phyloP scores from a whole-genome alignment of 2,797 vertebrate genomes.

The Knipowitschia caucasica region DNA sequence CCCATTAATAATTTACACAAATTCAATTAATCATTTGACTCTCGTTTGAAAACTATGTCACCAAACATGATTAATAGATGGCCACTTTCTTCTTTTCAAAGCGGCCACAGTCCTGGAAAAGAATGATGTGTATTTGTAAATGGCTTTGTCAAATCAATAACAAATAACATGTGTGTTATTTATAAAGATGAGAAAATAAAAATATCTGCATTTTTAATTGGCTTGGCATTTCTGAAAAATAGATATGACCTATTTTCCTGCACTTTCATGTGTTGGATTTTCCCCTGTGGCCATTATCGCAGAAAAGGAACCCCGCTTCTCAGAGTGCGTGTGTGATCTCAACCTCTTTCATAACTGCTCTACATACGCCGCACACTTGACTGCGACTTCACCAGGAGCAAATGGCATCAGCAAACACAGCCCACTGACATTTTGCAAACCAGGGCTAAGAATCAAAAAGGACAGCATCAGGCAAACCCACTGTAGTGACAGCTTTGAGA shows the following conservation, averaged over 20 bases:
- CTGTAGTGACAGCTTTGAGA: not conserved
- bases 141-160: slow-evolving; percentile 74
- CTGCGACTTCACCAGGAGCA: slow-evolving; percentile 49
- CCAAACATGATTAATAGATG: slow-evolving; percentile 21
- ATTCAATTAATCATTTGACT: not conserved
- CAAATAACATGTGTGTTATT: slow-evolving; percentile 79
- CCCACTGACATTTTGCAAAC: slow-evolving; percentile 53
- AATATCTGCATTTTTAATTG: slow-evolving; percentile 65
- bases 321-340: slow-evolving; percentile 55
- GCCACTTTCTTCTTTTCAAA: slow-evolving; percentile 8
- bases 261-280: slow-evolving; percentile 60
- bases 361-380: slow-evolving; percentile 51
- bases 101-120: too few relatives aligned
- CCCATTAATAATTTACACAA: slow-evolving; percentile 13
- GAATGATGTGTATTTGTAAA: slow-evolving; percentile 71
- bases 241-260: slow-evolving; percentile 64
- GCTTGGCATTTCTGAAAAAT: slow-evolving; percentile 61
- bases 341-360: slow-evolving; percentile 69
- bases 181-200: slow-evolving; percentile 57
- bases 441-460: slow-evolving; percentile 37
- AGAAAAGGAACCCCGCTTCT: slow-evolving; percentile 50
- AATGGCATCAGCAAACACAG: slow-evolving; percentile 58
- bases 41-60: slow-evolving; percentile 11
- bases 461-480: slow-evolving; percentile 30
- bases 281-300: slow-evolving; percentile 53